Base-by-base conservation (phyloP, 2,797 vertebrate species). In the Pangasius mekongensis region DNA sequence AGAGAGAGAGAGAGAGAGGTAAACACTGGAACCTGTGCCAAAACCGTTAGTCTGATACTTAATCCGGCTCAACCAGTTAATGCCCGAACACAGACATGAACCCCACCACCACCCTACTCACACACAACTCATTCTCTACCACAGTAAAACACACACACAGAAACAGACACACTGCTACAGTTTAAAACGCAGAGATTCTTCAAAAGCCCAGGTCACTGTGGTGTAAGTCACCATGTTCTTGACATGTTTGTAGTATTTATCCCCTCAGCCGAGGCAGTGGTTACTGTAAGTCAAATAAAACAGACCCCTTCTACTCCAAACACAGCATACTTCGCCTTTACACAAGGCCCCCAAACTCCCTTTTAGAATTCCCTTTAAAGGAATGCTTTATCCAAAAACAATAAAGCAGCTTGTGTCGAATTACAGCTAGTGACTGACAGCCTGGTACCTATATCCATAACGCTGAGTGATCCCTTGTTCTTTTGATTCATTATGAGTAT, bases 211-310 rank as follows among this genome's bases (percentile, higher is more conserved):
- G 60, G 83, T 66, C 10, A n/a, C 64, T 86, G 56, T 54, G 71
- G 86, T 22, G 82, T 91, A 90, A 91, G 62, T 91, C 91, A 90
- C 43, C 33, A 54, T 91, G 87, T 89, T 87, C 86, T 89, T 90
- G 90, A 91, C 90, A 89, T 89, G 87, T 91, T 90, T 91, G 89
- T 91, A 89, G 86, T 87, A 74, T 87, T 91, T 86, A 90, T 91
- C 87, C 83, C 87, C 84, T 82, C 49, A 73, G 83, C 83, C 10
- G n/a, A 84, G 69, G 67, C 89, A 89, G 83, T 33, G 86, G 86
- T 90, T 90, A 83, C 89, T 90, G 85, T 87, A 88, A 85, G 85
- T 91, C 91, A 91, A 91, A 91, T 91, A 85, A 91, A 91, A 90
- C 91, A 91, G 89, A 91, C 81, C 87, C 81, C 85, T 87, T 89